These are phyloP conservation scores for Acanthurus lineatus DNA, from an alignment of 2,797 vertebrate species.

Conservation along the genomic window DNA sequence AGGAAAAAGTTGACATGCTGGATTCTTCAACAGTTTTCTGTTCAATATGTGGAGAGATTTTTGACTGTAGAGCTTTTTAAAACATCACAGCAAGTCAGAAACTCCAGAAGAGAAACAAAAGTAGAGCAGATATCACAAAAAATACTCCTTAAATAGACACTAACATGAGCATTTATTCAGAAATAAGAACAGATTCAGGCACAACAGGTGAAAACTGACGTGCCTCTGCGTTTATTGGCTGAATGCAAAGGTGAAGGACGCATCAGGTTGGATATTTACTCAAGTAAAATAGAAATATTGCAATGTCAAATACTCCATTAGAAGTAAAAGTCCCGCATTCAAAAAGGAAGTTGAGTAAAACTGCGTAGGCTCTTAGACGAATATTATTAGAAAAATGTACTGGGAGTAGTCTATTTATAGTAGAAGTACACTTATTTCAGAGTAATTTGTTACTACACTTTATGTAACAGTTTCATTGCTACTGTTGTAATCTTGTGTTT, in stretches of 20 bases:
- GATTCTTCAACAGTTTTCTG: not conserved
- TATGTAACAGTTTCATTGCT: not conserved
- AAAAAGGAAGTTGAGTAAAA: not conserved
- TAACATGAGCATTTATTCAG: too few relatives aligned
- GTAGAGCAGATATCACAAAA: too few relatives aligned
- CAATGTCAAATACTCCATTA: not conserved
- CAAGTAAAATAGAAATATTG: not conserved
- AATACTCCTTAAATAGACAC: too few relatives aligned
- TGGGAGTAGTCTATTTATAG: not conserved
- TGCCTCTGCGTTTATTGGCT: not conserved
- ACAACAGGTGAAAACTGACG: not conserved
- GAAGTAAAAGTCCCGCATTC: not conserved
- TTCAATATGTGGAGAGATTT: not conserved
- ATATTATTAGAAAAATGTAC: not conserved
- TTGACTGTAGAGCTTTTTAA: too few relatives aligned
- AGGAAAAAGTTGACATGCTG: conserved; percentile 14
- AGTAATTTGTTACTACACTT: not conserved
- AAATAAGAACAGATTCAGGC: too few relatives aligned
- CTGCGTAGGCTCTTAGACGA: too few relatives aligned
- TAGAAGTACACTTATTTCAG: not conserved
- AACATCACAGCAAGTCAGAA: too few relatives aligned
- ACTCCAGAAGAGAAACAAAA: too few relatives aligned
- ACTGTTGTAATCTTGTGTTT: not conserved
- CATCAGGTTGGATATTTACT: not conserved
- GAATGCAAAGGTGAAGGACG: not conserved